Evolutionary conservation across 2,888 invertebrate genomes (phyloP).

Genomic region (Syritta pipiens): DNA sequence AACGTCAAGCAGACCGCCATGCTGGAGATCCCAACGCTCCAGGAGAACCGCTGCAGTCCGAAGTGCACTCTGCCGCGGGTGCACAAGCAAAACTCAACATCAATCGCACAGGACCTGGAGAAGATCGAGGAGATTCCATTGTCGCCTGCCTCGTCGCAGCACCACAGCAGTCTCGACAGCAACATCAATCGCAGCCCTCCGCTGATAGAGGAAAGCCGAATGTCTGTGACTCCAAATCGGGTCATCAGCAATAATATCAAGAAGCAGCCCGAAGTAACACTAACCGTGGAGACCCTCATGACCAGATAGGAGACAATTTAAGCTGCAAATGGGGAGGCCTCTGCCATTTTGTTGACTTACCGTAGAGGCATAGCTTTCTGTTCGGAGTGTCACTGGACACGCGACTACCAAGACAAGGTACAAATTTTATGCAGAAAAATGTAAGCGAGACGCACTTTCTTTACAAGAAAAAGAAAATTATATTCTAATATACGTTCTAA

Average conservation of each 20-base stretch:
- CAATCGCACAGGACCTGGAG: constrained; percentile 85
- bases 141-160: constrained; percentile 79
- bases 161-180: constrained; percentile 78
- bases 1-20: constrained; percentile 74
- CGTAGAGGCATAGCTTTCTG: too few relatives aligned
- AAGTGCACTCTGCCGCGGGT: constrained; percentile 75
- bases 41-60: constrained; percentile 77
- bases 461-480: too few relatives aligned
- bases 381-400: too few relatives aligned
- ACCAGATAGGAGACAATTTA: constrained; percentile 78
- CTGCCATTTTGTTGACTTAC: background rate
- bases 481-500: too few relatives aligned
- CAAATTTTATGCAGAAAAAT: too few relatives aligned
- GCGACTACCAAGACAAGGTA: too few relatives aligned
- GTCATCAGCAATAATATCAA: constrained; percentile 37
- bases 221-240: constrained; percentile 28
- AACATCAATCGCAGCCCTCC: constrained; percentile 78
- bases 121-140: constrained; percentile 85
- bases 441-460: too few relatives aligned
- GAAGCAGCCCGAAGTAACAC: constrained; percentile 54
- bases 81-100: constrained; percentile 85
- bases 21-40: constrained; percentile 77
- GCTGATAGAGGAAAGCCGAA: constrained; percentile 72
- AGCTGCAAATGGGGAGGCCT: constrained; percentile 53
- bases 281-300: constrained; percentile 56